These are phyloP conservation scores for Morelia viridis DNA, from an alignment of 2,797 vertebrate species.

Conservation along the genomic window DNA sequence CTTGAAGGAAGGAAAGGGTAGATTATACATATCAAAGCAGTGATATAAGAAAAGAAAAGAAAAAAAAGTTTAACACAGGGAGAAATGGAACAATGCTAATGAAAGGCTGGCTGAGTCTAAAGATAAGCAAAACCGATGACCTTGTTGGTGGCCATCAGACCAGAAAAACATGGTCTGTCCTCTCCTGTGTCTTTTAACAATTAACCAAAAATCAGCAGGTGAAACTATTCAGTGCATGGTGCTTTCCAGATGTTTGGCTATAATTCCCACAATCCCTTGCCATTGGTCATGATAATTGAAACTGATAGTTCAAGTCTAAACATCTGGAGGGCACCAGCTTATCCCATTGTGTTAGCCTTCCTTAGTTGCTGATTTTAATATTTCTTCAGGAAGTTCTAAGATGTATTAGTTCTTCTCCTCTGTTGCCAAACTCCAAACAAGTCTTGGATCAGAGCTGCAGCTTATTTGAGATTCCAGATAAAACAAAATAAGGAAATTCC, in stretches of 20 bases:
- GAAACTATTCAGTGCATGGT: background rate
- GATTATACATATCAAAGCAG: slow-evolving; percentile 36
- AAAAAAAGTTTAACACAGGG: background rate
- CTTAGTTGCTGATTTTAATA: background rate
- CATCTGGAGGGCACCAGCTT: background rate
- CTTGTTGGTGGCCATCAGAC: slow-evolving; percentile 6
- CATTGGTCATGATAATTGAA: background rate
- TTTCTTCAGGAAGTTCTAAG: background rate
- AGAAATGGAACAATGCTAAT: background rate
- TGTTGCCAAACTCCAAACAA: background rate
- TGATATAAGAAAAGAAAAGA: background rate
- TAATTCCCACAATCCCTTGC: background rate
- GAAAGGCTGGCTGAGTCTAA: background rate
- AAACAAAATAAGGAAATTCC: slow-evolving; percentile 15
- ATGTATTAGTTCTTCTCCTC: background rate
- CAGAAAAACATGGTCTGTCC: background rate
- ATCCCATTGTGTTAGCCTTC: background rate
- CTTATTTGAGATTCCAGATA: background rate
- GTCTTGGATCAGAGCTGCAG: background rate
- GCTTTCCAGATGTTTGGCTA: background rate
- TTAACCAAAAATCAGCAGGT: background rate
- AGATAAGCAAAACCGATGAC: background rate
- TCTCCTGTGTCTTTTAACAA: slow-evolving; percentile 1
- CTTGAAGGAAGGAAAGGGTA: slow-evolving; percentile 40
- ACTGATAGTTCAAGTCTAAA: background rate